A percentile compares a stretch with the other conserved stretches of the same genome.
These are phyloP conservation scores for Alcedo atthis DNA, from an alignment of 2,797 vertebrate species.

Conservation along the genomic window DNA sequence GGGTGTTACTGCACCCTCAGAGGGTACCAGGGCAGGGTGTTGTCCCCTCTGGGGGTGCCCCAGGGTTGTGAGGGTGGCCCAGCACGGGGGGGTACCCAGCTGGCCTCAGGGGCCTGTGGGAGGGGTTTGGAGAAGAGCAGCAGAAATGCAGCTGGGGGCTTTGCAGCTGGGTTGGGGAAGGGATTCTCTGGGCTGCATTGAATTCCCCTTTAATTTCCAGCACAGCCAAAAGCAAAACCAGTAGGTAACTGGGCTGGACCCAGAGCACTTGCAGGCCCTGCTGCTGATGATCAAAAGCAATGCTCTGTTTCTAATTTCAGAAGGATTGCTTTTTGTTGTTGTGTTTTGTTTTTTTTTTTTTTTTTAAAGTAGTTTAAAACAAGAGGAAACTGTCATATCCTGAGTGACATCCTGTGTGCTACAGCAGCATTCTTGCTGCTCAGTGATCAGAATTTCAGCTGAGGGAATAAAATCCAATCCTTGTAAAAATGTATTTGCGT, in stretches of 20 bases:
- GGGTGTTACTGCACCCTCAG: background rate
- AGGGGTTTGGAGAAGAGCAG: background rate
- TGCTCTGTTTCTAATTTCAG: conserved; percentile 54
- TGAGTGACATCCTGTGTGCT: conserved; percentile 80
- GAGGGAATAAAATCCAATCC: conserved; percentile 78
- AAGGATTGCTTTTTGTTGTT: background rate
- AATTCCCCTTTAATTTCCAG: background rate
- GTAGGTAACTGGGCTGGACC: background rate
- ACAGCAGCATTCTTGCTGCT: conserved; percentile 67
- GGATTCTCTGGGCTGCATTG: background rate
- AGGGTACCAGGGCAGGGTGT: background rate
- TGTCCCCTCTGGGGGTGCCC: background rate
- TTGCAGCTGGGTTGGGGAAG: background rate
- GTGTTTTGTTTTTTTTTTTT: background rate
- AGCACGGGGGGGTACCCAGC: too few species aligned
- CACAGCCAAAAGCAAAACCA: background rate
- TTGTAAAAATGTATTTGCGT: conserved; percentile 77
- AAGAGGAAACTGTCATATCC: conserved; percentile 79
- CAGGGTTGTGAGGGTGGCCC: too few species aligned
- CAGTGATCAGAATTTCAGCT: conserved; percentile 75
- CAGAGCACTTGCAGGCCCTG: background rate
- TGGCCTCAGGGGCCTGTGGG: background rate
- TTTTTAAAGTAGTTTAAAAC: conserved; percentile 57
- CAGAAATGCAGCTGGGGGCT: background rate
- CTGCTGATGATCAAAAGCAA: conserved; percentile 16